Base-by-base conservation (phyloP, 2,797 vertebrate genomes). In the Rhinophrynus dorsalis region DNA sequence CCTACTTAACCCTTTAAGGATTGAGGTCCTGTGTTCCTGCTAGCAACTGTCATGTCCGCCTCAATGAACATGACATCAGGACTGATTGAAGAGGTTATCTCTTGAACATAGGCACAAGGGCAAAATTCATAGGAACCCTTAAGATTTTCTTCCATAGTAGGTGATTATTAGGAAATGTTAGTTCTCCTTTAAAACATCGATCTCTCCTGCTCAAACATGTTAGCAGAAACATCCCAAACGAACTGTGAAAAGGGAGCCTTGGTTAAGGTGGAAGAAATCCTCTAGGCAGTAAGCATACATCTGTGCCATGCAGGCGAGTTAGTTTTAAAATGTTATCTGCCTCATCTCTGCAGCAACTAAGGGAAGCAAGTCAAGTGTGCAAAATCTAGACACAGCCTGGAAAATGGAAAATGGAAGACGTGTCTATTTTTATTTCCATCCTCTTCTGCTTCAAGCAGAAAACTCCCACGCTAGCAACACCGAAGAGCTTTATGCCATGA, bases 331-430 rank as follows among this genome's bases (percentile, higher is more conserved):
- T 44, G 52, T 51, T 66, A 29, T 27, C 11, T 57, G 61, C 55
- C 21, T 44, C 5, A 18, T 45, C n/a, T 60, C 15, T 66, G 27
- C 42, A 51, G 55, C 27, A 27, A 20, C 37, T 27, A 45, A n/a
- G 26, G 20, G 44, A 33, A 52, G 45, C 48, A 73, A 66, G 33
- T 73, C 55, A 66, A 66, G 45, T 60, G 62, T 59, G 26, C 32
- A 65, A 54, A 73, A 66, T 66, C 47, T 27, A 71, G 60, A 57
- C 40, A 55, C 59, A 73, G 45, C 47, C 17, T 18, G 33, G 29
- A 73, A 73, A 67, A 73, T 73, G 70, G 29, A 73, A 73, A 67
- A 73, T 73, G 70, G 62, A 73, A 59, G 70, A 45, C 61, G 54
- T 38, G 54, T 51, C 62, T 73, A 73, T 73, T 73, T 73, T 59